Conservation (phyloP, 2,797 vertebrate genomes). For the Tragopan temminckii region DNA sequence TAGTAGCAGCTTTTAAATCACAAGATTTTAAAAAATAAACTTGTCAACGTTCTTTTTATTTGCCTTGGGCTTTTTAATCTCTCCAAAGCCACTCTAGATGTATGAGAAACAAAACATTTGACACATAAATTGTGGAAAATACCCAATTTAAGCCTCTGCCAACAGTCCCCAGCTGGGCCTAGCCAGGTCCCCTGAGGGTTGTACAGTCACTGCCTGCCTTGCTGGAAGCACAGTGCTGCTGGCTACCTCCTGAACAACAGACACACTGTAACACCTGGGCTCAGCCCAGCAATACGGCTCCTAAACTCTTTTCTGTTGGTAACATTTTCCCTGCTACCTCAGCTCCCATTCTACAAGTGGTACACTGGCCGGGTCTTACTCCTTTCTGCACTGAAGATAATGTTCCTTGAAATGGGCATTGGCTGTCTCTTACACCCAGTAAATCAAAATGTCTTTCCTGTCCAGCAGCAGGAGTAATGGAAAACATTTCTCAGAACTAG, state of each 20-base stretch:
- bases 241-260: background rate
- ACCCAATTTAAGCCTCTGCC: background rate
- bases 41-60: background rate
- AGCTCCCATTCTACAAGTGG: background rate
- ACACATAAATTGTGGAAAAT: background rate
- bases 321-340: background rate
- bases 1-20: background rate
- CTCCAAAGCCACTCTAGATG: background rate
- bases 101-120: background rate
- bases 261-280: background rate
- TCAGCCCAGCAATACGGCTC: background rate
- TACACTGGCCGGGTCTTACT: background rate
- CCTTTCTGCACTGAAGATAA: background rate
- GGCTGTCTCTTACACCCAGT: background rate
- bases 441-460: background rate
- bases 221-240: background rate
- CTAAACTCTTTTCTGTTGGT: background rate
- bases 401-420: background rate
- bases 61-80: background rate
- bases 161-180: background rate
- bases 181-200: background rate
- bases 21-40: background rate
- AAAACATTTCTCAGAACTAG: conserved; percentile 29
- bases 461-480: background rate
- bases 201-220: background rate